Evolutionary conservation across 2,113 vertebrate species (phyloP).

Genomic region (Mesoclemmys tuberculata): DNA sequence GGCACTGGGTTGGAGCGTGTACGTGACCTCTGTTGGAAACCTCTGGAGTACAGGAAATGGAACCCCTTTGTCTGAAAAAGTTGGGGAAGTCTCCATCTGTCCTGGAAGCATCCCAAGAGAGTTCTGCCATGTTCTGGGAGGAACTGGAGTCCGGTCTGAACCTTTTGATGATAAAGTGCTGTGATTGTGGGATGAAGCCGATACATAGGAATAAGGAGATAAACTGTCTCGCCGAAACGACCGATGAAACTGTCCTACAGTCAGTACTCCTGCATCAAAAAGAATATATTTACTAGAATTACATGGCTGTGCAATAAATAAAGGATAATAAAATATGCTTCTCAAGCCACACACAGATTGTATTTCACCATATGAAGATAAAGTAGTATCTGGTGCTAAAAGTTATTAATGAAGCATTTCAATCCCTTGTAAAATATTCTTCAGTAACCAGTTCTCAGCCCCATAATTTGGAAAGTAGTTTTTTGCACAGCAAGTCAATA

Average conservation of each 20-base stretch:
- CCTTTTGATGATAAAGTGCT: conserved; percentile 50
- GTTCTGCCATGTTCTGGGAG: conserved; percentile 73
- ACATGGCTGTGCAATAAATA: not conserved
- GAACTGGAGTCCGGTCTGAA: conserved; percentile 73
- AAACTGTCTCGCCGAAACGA: conserved; percentile 63
- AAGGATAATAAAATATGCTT: not conserved
- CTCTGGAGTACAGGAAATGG: conserved; percentile 66
- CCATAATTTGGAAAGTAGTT: not conserved
- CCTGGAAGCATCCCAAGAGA: conserved; percentile 73
- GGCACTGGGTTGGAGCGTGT: conserved; percentile 63
- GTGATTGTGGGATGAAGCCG: conserved; percentile 63
- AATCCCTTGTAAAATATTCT: not conserved
- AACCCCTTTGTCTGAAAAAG: conserved; percentile 71
- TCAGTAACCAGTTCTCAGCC: not conserved
- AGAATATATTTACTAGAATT: conserved; percentile 31
- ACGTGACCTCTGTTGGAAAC: conserved; percentile 64
- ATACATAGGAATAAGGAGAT: conserved; percentile 68
- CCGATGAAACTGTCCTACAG: conserved; percentile 65
- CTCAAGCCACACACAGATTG: not conserved
- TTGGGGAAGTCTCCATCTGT: conserved; percentile 63
- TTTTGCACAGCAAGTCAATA: accelerated
- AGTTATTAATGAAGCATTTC: not conserved
- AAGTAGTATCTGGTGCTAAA: not conserved
- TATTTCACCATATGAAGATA: not conserved
- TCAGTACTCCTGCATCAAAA: conserved; percentile 65